Evolutionary conservation across 2,888 invertebrate species (phyloP).

Genomic region (Hyalella azteca): DNA sequence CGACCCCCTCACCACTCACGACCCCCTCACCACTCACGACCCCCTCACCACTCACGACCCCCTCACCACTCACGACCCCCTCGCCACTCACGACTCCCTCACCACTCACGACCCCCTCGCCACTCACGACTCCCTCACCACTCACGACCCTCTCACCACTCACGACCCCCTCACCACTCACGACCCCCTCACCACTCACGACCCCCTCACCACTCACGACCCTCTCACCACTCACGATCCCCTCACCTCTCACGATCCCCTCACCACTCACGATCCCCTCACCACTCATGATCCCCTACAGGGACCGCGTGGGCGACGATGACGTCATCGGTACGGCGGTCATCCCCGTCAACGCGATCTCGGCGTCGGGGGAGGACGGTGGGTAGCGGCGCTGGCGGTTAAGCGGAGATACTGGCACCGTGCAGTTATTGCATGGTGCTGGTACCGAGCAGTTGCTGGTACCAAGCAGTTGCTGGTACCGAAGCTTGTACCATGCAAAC

Average conservation of each 20-base stretch:
- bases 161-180: neutral
- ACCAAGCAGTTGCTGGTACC: too few relatives aligned
- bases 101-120: neutral
- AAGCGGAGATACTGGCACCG: too few relatives aligned
- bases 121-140: neutral
- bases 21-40: neutral
- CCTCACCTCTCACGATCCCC: neutral
- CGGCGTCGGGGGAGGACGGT: constrained; percentile 59
- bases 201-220: neutral
- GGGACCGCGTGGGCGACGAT: constrained; percentile 55
- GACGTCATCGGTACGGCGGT: constrained; percentile 58
- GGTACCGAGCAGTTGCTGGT: too few relatives aligned
- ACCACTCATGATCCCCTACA: neutral
- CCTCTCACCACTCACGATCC: neutral
- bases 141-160: neutral
- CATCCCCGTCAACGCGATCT: constrained; percentile 57
- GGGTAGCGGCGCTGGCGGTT: too few relatives aligned
- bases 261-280: neutral
- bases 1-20: neutral
- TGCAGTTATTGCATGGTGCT: too few relatives aligned
- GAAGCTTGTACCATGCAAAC: too few relatives aligned
- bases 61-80: neutral
- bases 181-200: neutral
- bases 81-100: neutral
- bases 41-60: neutral